phyloP scores from a whole-genome alignment of 1,140 invertebrate species.

The Euwallacea similis region DNA sequence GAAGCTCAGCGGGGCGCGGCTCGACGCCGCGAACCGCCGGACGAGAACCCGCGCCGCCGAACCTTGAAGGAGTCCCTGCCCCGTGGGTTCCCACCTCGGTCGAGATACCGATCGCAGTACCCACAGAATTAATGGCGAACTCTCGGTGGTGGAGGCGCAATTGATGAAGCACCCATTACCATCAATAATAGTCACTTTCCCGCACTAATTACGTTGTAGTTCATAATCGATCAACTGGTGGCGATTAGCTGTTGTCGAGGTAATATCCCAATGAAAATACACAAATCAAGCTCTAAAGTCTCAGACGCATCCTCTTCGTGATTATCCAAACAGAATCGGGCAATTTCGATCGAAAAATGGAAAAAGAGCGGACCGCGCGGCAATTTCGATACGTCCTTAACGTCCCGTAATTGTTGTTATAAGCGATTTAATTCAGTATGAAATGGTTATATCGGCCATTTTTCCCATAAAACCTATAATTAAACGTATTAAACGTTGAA shows the following conservation, averaged over 20 bases:
- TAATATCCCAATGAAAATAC: conserved; percentile 15
- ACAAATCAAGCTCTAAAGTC: conserved; percentile 15
- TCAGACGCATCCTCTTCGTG: background rate
- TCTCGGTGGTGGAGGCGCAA: too few species aligned
- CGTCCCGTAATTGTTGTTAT: conserved; percentile 19
- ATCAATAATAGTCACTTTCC: too few species aligned
- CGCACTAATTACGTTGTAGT: background rate
- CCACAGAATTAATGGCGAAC: too few species aligned
- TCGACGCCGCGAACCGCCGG: too few species aligned
- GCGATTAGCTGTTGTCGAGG: background rate
- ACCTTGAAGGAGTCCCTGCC: too few species aligned
- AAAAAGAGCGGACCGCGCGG: background rate
- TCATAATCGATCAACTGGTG: background rate
- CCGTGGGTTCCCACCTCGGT: too few species aligned
- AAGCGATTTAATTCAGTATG: conserved; percentile 22
- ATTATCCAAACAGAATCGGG: conserved; percentile 8
- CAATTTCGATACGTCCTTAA: conserved; percentile 18
- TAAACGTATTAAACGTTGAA: conserved; percentile 27
- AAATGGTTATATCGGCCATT: conserved; percentile 11
- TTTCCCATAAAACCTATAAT: conserved; percentile 24
- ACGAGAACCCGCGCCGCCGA: too few species aligned
- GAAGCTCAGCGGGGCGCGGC: too few species aligned
- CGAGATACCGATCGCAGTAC: too few species aligned
- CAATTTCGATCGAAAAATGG: background rate
- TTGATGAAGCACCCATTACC: too few species aligned